Percentiles rank a stretch among this genome's conserved stretches.
Evolutionary conservation across 2,888 invertebrate species (phyloP).

Genomic region (Chloroclysta siterata): DNA sequence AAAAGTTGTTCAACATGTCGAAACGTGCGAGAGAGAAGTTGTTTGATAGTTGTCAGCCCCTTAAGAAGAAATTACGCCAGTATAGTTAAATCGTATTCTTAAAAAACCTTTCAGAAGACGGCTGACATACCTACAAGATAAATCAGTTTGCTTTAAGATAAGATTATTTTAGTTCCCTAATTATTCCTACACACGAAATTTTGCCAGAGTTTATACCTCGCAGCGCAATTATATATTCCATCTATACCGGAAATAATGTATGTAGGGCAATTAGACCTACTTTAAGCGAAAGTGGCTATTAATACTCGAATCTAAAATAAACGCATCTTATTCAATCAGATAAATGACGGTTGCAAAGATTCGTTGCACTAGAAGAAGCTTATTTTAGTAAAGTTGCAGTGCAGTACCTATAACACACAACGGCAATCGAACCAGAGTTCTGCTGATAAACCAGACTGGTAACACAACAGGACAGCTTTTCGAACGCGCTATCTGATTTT

Average conservation of each 20-base stretch:
- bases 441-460: conserved; percentile 30
- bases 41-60: no score
- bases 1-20: no score
- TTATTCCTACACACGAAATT: conserved; percentile 15
- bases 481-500: conserved; percentile 27
- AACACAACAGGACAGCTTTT: conserved; percentile 25
- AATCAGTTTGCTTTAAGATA: conserved; percentile 27
- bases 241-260: conserved; percentile 39
- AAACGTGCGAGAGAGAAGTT: no score
- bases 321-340: conserved; percentile 48
- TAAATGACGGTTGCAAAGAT: conserved; percentile 49
- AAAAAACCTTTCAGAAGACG: conserved; percentile 9
- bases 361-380: conserved; percentile 26
- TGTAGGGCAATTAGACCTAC: conserved; percentile 37
- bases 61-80: no score
- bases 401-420: conserved; percentile 19
- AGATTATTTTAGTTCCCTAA: conserved; percentile 22
- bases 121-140: conserved; percentile 15
- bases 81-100: neutral
- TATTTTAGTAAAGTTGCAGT: conserved; percentile 6
- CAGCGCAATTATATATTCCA: conserved; percentile 20
- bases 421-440: conserved; percentile 27
- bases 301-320: conserved; percentile 50
- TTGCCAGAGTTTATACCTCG: conserved; percentile 32
- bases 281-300: conserved; percentile 42